Percentiles rank a stretch among this genome's conserved stretches.
Conservation (phyloP, 2,797 vertebrate species). For the Antrozous pallidus region DNA sequence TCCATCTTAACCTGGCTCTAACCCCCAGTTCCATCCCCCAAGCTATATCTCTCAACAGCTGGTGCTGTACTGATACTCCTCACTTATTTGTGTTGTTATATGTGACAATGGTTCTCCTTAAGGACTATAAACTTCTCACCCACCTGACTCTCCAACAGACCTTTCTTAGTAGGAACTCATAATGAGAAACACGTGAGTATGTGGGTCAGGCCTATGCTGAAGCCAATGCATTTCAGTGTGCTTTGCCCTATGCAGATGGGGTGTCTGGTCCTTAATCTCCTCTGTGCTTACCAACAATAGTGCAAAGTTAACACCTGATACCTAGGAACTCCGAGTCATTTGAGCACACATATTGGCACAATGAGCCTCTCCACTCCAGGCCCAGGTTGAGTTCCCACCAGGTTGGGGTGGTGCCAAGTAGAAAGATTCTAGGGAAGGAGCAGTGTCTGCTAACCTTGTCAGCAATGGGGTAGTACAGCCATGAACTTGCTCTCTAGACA, state of each 20-base stretch:
- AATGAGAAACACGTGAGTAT: neutral
- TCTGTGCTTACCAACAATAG: neutral
- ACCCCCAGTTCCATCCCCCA: constrained; percentile 42
- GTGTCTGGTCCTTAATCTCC: neutral
- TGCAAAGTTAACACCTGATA: neutral
- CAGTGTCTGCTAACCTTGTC: neutral
- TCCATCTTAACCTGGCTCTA: constrained; percentile 71
- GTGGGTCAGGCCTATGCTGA: neutral
- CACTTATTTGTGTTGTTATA: constrained; percentile 34
- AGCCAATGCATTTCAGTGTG: neutral
- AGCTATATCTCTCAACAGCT: constrained; percentile 53
- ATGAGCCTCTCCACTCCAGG: fast-evolving
- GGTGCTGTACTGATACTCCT: constrained; percentile 40
- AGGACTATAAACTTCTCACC: neutral
- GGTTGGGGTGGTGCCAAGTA: neutral
- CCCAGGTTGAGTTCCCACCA: neutral
- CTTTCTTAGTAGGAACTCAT: neutral
- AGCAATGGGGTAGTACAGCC: neutral
- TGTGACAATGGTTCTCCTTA: constrained; percentile 60
- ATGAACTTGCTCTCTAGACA: neutral
- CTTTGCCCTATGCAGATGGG: neutral
- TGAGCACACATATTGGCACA: no score
- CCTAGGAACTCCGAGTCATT: neutral
- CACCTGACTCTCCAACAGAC: neutral
- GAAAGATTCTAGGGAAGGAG: neutral